Evolutionary conservation across 1,140 invertebrate genomes (phyloP).

Genomic region (Pseudomyrmex flavicornis): DNA sequence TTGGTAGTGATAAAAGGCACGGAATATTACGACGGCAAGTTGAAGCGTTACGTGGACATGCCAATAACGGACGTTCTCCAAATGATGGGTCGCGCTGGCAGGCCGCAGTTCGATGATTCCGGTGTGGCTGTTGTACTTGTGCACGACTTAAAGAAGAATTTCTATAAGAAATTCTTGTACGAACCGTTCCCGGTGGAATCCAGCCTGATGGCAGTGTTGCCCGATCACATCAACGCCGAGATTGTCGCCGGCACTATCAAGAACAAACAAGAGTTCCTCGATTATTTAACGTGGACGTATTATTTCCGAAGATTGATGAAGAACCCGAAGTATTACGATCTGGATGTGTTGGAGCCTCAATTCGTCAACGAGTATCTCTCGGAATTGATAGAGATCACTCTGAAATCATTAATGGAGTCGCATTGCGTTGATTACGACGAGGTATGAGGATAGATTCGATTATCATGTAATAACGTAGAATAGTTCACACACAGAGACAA

Average conservation of each 20-base stretch:
- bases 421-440: constrained; percentile 91
- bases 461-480: background rate
- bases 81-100: constrained; percentile 99
- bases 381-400: constrained; percentile 91
- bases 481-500: background rate
- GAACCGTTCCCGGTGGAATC: constrained; percentile 99
- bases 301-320: constrained; percentile 97
- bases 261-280: constrained; percentile 96
- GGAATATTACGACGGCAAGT: constrained; percentile 99
- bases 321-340: constrained; percentile 97
- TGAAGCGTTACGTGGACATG: constrained; percentile 99
- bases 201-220: constrained; percentile 94
- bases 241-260: constrained; percentile 97
- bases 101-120: constrained; percentile 97
- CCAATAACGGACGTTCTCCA: constrained; percentile 99
- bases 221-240: constrained; percentile 99
- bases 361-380: constrained; percentile 91
- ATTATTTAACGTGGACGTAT: constrained; percentile 99
- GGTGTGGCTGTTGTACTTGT: constrained; percentile 98
- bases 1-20: constrained; percentile 94
- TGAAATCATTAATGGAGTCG: constrained; percentile 90
- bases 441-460: constrained; percentile 72
- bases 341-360: constrained; percentile 91
- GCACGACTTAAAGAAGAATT: constrained; percentile 99
- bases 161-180: constrained; percentile 99